phyloP scores from a whole-genome alignment of 2,113 vertebrate species.

The Scomber scombrus region DNA sequence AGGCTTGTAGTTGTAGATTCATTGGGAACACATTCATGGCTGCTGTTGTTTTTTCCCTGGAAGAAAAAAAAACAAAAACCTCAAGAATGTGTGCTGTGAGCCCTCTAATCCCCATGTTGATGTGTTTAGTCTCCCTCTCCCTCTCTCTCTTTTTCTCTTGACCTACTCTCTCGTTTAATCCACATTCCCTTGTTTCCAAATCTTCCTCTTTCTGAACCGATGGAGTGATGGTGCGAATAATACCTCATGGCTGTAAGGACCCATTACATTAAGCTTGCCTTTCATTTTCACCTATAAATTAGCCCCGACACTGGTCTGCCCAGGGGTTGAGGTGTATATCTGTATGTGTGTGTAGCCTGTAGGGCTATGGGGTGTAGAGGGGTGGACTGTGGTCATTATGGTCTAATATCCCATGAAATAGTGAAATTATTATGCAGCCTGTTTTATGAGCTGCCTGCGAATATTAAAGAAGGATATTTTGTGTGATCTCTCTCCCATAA shows the following conservation, averaged over 20 bases:
- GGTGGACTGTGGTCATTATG: conserved; percentile 97
- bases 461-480: conserved; percentile 88
- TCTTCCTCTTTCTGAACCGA: conserved; percentile 62
- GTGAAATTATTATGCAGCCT: conserved; percentile 94
- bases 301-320: conserved; percentile 74
- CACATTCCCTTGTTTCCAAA: conserved; percentile 57
- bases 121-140: conserved; percentile 55
- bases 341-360: conserved; percentile 71
- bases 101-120: conserved; percentile 62
- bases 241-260: conserved; percentile 90
- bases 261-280: conserved; percentile 92
- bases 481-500: conserved; percentile 66
- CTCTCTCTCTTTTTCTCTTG: conserved; percentile 32
- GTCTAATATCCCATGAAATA: conserved; percentile 99
- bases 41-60: conserved; percentile 84
- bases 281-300: conserved; percentile 96
- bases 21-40: conserved; percentile 90
- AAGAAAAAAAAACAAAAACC: conserved; percentile 69
- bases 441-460: conserved; percentile 91
- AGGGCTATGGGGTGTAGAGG: conserved; percentile 74
- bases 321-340: conserved; percentile 74
- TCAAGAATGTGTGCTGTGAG: conserved; percentile 66
- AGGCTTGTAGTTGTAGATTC: conserved; percentile 82
- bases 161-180: conserved; percentile 51
- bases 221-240: conserved; percentile 82